Base-by-base conservation (phyloP, 2,888 invertebrate genomes). In the Eurytoma adleriae region DNA sequence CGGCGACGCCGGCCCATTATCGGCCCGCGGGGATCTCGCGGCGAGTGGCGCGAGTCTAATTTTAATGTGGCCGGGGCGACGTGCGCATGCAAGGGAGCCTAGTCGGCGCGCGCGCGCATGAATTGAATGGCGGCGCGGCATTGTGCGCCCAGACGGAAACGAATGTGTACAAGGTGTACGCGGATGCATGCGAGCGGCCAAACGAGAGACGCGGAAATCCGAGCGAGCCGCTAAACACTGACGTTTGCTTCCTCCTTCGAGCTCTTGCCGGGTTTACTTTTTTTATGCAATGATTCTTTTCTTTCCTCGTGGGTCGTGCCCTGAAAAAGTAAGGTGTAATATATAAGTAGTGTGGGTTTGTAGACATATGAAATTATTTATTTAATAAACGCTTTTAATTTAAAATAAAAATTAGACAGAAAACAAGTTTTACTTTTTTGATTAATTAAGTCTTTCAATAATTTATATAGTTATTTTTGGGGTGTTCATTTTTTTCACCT, bases 111-210 rank as follows among this genome's bases (percentile, higher is more conserved):
- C 16, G 18, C 10, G 2, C 24, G 40, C 61, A 69, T 67, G 74
- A 79, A 79, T 79, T 79, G 69, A 79, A 79, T 74, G 74, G 52
- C 67, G n/a, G 61, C 18, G 40, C 57, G 66, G 30, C 76, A 80
- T 80, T 80, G 80, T 81, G 72, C 54, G 66, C 12, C 67, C 24
- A 27, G 77, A 81, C 78, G 78, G 67, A 71, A 72, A 81, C 75
- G 75, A 78, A 81, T 81, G 81, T 76, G 79, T 78, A 76, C 72
- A 72, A 62, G 72, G 59, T 56, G 70, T 71, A 77, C 64, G 48
- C 67, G 67, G 64, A 68, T 61, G 27, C 54, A 66, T 52, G 30
- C 48, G 54, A 61, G 62, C 69, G 40, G 7, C 5, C 27, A 30
- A 40, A 57, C 20, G 62, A 7, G 40, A 40, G 73, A 78, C 61